Base-by-base conservation (phyloP, 2,888 invertebrate genomes). In the Buathra laborator region DNA sequence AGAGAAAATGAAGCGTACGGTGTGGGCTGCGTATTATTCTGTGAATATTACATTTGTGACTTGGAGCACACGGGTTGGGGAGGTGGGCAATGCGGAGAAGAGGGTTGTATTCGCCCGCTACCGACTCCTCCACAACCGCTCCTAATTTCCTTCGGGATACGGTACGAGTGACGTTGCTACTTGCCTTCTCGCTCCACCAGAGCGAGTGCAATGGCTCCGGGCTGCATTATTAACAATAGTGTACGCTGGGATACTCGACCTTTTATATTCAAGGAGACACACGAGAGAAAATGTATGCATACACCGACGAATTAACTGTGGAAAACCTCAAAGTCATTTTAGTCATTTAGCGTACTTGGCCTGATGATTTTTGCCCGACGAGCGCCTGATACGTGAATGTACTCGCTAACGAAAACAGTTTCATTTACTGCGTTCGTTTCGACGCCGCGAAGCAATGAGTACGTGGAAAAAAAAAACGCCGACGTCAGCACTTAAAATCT, bases 131-230 rank as follows among this genome's bases (percentile, higher is more conserved):
- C 64, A 44, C 67, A 14, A 72, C 32, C 91, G 85, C 92, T 92
- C 92, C 92, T 94, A 94, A 94, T 94, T 94, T 94, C 94, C 94
- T 94, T 92, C 94, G 94, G 94, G 94, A 94, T 92, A 93, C 93
- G 90, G 83, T 85, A 86, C 89, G 89, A 90, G 89, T 90, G 91
- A 91, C 92, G 92, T 91, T 89, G 90, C 90, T 90, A 88, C 44
- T 59, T 14, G 43, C 44, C 14, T 62, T 59, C 74, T 59, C 76
- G 71, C 37, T 67, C 43, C 64, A 19, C 46, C 16, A n/a, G 70
- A 83, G 75, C 16, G 68, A 77, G 75, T 74, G 82, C 82, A 85
- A 51, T 71, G 66, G 59, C 62, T 64, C 56, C 62, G 59, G 29
- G 44, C 29, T 85, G 70, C 75, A 85, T 85, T 81, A 82, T 85